Evolutionary conservation across 2,888 invertebrate species (phyloP).

Genomic region (Sympetrum striolatum): DNA sequence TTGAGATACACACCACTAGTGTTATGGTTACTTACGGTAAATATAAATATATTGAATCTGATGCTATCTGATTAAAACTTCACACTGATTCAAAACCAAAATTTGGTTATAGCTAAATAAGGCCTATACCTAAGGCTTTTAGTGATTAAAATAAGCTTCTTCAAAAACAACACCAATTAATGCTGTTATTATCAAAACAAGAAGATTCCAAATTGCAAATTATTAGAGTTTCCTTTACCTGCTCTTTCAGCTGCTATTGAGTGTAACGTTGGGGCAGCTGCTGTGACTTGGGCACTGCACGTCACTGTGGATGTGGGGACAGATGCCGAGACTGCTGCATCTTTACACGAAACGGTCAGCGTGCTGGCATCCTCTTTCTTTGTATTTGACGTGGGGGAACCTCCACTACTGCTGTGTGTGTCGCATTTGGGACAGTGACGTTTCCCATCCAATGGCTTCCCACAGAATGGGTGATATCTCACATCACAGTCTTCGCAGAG

Average conservation of each 20-base stretch:
- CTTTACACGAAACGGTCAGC: neutral
- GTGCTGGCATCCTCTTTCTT: neutral
- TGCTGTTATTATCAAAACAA: neutral
- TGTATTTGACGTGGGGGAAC: neutral
- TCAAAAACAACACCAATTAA: neutral
- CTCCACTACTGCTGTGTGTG: neutral
- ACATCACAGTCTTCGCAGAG: conserved; percentile 34
- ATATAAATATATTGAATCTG: neutral
- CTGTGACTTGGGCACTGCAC: conserved; percentile 7
- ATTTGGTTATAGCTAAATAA: neutral
- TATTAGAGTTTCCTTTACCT: neutral
- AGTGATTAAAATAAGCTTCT: neutral
- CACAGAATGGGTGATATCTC: conserved; percentile 26
- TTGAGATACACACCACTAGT: too few species aligned
- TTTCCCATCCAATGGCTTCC: conserved; percentile 20
- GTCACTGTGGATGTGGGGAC: conserved; percentile 5
- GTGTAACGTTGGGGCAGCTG: neutral
- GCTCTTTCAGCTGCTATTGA: conserved; percentile 6
- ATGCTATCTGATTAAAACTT: neutral
- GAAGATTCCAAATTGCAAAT: neutral
- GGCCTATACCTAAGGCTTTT: neutral
- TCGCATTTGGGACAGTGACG: conserved; percentile 35
- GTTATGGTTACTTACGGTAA: too few species aligned
- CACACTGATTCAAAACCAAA: neutral
- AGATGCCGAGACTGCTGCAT: neutral